A percentile compares a stretch with the other conserved stretches of the same genome.
These are phyloP conservation scores for Mellivora capensis DNA, from an alignment of 2,113 vertebrate genomes.

Conservation along the genomic window DNA sequence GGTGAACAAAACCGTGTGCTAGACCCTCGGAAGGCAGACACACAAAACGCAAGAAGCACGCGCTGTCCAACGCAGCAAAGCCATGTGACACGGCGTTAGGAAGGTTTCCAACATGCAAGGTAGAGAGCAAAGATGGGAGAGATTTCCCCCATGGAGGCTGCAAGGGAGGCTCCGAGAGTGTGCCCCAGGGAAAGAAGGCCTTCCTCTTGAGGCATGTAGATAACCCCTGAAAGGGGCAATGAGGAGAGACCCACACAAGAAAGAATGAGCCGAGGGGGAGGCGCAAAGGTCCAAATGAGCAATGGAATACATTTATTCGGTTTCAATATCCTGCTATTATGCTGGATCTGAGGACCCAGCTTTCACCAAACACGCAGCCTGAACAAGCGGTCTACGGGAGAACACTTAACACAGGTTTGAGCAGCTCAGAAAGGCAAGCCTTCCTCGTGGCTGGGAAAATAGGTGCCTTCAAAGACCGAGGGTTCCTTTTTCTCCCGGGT, in stretches of 20 bases:
- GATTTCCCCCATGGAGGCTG: fast-evolving
- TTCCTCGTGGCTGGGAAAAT: too few relatives aligned
- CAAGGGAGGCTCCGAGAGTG: not conserved
- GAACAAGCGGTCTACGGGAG: not conserved
- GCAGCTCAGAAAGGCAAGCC: not conserved
- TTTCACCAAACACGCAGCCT: not conserved
- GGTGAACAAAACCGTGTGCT: not conserved
- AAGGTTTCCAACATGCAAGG: not conserved
- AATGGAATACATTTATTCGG: not conserved
- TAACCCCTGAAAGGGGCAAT: fast-evolving
- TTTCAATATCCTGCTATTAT: not conserved
- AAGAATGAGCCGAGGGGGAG: not conserved
- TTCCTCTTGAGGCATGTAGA: not conserved
- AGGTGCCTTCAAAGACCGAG: fast-evolving
- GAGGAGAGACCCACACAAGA: not conserved
- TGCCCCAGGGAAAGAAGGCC: not conserved
- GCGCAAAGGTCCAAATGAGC: not conserved
- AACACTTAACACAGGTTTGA: not conserved
- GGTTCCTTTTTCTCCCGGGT: fast-evolving
- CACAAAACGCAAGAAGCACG: not conserved
- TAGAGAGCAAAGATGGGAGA: not conserved
- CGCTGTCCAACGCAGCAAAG: not conserved
- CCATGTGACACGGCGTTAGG: too few relatives aligned
- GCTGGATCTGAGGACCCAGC: not conserved
- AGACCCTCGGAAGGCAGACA: not conserved